Percentiles rank a stretch among this genome's conserved stretches.
Evolutionary conservation across 2,113 vertebrate genomes (phyloP).

Genomic region (Cheilinus undulatus): DNA sequence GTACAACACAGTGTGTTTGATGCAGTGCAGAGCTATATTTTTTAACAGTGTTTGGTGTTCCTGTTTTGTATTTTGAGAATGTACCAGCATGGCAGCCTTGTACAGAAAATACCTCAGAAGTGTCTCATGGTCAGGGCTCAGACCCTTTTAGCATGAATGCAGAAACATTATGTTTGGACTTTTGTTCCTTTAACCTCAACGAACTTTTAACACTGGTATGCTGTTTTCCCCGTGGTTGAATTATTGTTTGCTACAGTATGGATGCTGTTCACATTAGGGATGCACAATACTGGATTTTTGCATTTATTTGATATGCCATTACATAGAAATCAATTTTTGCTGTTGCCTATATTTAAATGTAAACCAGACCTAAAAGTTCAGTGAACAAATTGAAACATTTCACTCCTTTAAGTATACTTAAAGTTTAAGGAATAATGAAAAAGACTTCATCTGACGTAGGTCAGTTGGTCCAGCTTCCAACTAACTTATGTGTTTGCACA

Average conservation of each 20-base stretch:
- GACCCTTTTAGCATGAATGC: constrained; percentile 61
- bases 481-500: too few relatives aligned
- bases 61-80: constrained; percentile 56
- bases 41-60: constrained; percentile 30
- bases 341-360: too few relatives aligned
- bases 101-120: constrained; percentile 66
- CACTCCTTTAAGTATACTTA: too few relatives aligned
- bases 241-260: constrained; percentile 4
- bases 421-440: too few relatives aligned
- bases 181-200: constrained; percentile 18
- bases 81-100: constrained; percentile 63
- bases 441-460: too few relatives aligned
- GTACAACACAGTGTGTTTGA: constrained; percentile 26
- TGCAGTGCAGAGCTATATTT: constrained; percentile 47
- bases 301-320: too few relatives aligned
- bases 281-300: too few relatives aligned
- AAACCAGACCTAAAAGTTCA: too few relatives aligned
- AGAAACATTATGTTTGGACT: constrained; percentile 39
- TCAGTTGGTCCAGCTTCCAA: too few relatives aligned
- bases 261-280: constrained; percentile 27
- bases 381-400: too few relatives aligned
- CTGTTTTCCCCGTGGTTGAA: not conserved
- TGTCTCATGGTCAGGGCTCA: constrained; percentile 36
- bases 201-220: not conserved
- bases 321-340: too few relatives aligned